Evolutionary conservation across 2,888 invertebrate genomes (phyloP).

Genomic region (Volucella zonaria): DNA sequence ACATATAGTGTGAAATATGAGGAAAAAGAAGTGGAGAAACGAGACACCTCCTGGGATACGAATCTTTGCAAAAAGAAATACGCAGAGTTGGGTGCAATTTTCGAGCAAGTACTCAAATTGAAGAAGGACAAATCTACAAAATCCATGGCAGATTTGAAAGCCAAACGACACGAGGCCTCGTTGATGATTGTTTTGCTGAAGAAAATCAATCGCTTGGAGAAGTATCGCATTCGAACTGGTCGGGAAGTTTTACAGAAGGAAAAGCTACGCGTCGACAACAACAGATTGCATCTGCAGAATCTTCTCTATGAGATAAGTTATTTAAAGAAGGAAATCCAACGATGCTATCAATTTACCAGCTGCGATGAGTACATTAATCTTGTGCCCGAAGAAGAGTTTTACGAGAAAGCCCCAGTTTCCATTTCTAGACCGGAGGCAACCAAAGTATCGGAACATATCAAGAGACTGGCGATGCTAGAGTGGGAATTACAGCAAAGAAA

Average conservation of each 20-base stretch:
- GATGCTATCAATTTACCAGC: constrained; percentile 96
- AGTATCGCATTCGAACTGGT: constrained; percentile 92
- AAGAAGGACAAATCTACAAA: constrained; percentile 85
- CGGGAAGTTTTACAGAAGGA: constrained; percentile 91
- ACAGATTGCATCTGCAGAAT: constrained; percentile 95
- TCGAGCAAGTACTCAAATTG: constrained; percentile 87
- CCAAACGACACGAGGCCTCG: constrained; percentile 88
- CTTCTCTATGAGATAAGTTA: constrained; percentile 96
- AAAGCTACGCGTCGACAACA: constrained; percentile 94
- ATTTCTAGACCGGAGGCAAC: constrained; percentile 87
- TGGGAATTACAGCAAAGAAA: constrained; percentile 96
- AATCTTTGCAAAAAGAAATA: constrained; percentile 81
- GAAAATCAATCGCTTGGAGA: constrained; percentile 94
- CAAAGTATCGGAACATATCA: constrained; percentile 88
- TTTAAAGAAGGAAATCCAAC: constrained; percentile 96
- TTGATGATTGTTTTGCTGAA: constrained; percentile 92
- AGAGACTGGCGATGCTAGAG: constrained; percentile 92
- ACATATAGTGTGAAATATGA: constrained; percentile 61
- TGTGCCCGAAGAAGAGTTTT: constrained; percentile 92
- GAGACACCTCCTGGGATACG: constrained; percentile 60
- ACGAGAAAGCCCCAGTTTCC: constrained; percentile 84
- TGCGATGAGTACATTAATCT: constrained; percentile 96
- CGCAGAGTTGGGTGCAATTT: constrained; percentile 87
- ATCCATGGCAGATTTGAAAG: constrained; percentile 85
- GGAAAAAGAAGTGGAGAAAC: constrained; percentile 70